Conservation (phyloP, 2,797 vertebrate species). For the Premnoplex brunnescens region DNA sequence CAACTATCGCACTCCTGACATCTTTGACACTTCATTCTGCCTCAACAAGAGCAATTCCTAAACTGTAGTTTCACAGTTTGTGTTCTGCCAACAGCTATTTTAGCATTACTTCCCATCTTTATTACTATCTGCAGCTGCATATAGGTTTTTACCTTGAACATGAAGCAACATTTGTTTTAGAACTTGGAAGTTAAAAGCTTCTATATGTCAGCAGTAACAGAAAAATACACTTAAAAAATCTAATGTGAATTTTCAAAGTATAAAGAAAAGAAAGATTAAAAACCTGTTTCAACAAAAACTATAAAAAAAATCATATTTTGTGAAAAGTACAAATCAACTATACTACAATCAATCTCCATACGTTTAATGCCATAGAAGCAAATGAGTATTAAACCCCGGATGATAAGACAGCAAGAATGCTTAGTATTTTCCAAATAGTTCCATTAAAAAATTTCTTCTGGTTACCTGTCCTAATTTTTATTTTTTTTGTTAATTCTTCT, state of each 20-base stretch:
- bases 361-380: background rate
- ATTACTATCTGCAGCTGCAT: background rate
- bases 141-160: background rate
- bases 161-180: background rate
- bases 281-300: background rate
- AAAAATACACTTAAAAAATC: background rate
- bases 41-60: background rate
- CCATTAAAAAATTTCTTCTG: background rate
- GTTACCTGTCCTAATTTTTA: background rate
- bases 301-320: fast-evolving
- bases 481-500: background rate
- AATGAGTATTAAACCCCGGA: background rate
- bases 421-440: background rate
- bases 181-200: background rate
- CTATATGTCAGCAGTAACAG: background rate
- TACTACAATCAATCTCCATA: background rate
- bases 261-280: background rate
- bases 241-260: background rate
- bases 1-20: background rate
- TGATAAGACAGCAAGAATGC: background rate
- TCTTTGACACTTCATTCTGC: background rate
- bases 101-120: background rate
- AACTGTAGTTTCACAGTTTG: background rate
- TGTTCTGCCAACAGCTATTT: background rate
- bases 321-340: background rate